These are phyloP conservation scores for Lasioglossum lativentre DNA, from an alignment of 2,888 invertebrate species.

Conservation along the genomic window DNA sequence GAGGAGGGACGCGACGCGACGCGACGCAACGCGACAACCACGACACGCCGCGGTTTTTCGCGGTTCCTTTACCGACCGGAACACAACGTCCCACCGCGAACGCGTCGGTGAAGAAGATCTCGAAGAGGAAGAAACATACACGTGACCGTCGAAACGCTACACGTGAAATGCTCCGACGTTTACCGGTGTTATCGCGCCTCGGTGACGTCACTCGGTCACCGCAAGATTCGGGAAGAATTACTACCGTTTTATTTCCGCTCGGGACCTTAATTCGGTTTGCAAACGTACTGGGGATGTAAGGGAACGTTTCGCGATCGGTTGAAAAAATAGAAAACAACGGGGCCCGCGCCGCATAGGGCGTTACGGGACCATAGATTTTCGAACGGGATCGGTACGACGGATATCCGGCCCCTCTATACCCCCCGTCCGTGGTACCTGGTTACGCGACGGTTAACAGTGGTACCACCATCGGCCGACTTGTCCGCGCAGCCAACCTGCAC, in stretches of 20 bases:
- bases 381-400: background rate
- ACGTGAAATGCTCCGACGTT: background rate
- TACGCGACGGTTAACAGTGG: conserved; percentile 24
- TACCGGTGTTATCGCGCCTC: background rate
- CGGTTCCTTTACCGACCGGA: conserved; percentile 5
- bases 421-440: conserved; percentile 32
- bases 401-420: background rate
- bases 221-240: too few species aligned
- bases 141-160: background rate
- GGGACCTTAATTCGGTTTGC: too few species aligned
- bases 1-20: background rate
- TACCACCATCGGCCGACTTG: conserved; percentile 25
- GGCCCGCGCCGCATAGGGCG: background rate
- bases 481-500: conserved; percentile 69
- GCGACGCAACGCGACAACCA: background rate
- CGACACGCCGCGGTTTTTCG: background rate
- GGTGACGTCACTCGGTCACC: background rate
- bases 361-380: background rate
- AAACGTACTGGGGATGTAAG: background rate
- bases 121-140: too few species aligned
- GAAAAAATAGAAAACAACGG: background rate
- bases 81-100: background rate
- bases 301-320: background rate
- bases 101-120: background rate
- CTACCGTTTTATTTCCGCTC: too few species aligned